phyloP scores from a whole-genome alignment of 2,113 vertebrate species.

The Circaetus gallicus region DNA sequence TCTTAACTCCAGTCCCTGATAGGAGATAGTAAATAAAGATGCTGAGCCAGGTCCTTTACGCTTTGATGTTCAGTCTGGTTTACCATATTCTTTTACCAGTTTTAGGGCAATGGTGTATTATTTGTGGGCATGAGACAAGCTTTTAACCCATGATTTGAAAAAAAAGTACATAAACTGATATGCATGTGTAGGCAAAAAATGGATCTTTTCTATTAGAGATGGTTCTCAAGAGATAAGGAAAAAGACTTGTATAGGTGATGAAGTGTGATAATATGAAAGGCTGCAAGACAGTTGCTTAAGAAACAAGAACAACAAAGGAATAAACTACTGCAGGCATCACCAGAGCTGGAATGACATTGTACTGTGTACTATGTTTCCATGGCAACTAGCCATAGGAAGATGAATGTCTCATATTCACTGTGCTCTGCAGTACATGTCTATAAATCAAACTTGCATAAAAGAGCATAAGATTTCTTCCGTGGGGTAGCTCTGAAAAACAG shows the following conservation, averaged over 20 bases:
- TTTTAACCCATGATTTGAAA: slow-evolving; percentile 13
- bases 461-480: slow-evolving; percentile 74
- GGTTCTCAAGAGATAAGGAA: slow-evolving; percentile 45
- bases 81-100: not conserved
- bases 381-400: slow-evolving; percentile 82
- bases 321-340: slow-evolving; percentile 79
- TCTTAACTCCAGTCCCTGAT: not conserved
- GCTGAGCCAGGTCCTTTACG: not conserved
- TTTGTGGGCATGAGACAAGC: slow-evolving; percentile 6
- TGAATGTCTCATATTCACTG: slow-evolving; percentile 80
- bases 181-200: not conserved
- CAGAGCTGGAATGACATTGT: slow-evolving; percentile 79
- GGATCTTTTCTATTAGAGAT: slow-evolving; percentile 8
- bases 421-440: slow-evolving; percentile 77
- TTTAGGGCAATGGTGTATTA: not conserved
- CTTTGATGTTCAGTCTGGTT: not conserved
- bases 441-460: slow-evolving; percentile 87
- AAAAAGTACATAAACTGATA: not conserved
- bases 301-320: slow-evolving; percentile 81
- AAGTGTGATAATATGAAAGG: slow-evolving; percentile 71
- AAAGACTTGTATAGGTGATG: slow-evolving; percentile 61
- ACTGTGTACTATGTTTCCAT: slow-evolving; percentile 84
- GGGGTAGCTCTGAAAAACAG: slow-evolving; percentile 67
- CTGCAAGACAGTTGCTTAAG: slow-evolving; percentile 81
- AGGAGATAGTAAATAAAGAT: not conserved